Base-by-base conservation (phyloP, 2,888 invertebrate species). In the Lepidocyrtoides sp. region DNA sequence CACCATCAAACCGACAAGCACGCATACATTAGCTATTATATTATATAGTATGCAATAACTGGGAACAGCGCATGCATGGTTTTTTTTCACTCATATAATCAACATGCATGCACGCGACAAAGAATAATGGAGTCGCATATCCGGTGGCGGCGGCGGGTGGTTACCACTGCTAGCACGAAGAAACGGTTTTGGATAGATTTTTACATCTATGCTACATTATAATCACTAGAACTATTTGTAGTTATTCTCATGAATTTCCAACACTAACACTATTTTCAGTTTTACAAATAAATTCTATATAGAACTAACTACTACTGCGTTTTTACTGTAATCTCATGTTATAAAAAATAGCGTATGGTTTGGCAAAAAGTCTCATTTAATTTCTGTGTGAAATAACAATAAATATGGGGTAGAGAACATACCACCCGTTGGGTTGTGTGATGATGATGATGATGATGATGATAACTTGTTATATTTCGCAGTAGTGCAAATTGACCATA, bases 401-500 rank as follows among this genome's bases (percentile, higher is more conserved):
- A 77, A 77, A 77, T 26, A 51, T 32, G 29, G 77, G 17, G 51
- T 7, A 44, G 77, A 29, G 26, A 29, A 77, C 32, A 54, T 54
- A 10, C 44, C 63, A 72, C 60, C 75, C 48, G 72, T 57, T 63
- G 66, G 77, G 23, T 85, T n/a, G n/a, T n/a, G n/a, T n/a, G n/a
- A n/a, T n/a, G n/a, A n/a, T n/a, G n/a, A n/a, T n/a, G n/a, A n/a
- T n/a, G n/a, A n/a, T n/a, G n/a, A n/a, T n/a, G 29, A 60, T 63
- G 26, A 87, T 79, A 79, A 44, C 63, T 87, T 44, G n/a, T n/a
- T n/a, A n/a, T 26, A 26, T 48, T 72, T 44, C 41, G 7, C 29
- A 20, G 44, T 66, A n/a, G n/a, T n/a, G 86, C 66, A 87, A 87
- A 87, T 87, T 87, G 86, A 77, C 77, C 63, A 26, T 77, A 41